These are phyloP conservation scores for Camponotus pennsylvanicus DNA, from an alignment of 1,140 invertebrate species.

Conservation along the genomic window DNA sequence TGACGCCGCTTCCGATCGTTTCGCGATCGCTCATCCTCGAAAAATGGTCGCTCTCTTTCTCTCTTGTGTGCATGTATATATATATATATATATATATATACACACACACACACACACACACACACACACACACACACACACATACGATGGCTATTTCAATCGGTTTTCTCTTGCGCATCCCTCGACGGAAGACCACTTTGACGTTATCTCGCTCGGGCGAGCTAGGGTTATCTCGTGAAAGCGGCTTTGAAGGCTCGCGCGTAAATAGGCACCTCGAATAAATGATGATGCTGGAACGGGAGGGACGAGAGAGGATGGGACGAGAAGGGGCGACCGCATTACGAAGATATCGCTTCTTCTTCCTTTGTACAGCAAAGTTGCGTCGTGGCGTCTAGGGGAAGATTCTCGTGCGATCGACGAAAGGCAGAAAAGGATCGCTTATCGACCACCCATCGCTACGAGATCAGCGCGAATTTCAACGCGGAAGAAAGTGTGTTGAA, in stretches of 20 bases:
- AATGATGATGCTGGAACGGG: constrained; percentile 76
- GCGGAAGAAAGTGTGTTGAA: background rate
- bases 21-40: constrained; percentile 70
- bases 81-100: too few species aligned
- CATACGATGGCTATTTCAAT: constrained; percentile 67
- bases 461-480: constrained; percentile 41
- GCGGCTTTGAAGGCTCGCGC: constrained; percentile 80
- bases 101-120: too few species aligned
- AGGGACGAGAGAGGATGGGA: background rate
- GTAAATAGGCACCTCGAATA: constrained; percentile 82
- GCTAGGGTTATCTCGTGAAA: constrained; percentile 79
- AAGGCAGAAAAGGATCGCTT: constrained; percentile 65
- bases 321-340: constrained; percentile 27
- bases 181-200: constrained; percentile 75
- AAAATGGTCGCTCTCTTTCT: constrained; percentile 57
- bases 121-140: too few species aligned
- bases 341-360: constrained; percentile 70
- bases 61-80: background rate
- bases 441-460: constrained; percentile 57
- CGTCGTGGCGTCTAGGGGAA: constrained; percentile 57
- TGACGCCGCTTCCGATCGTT: constrained; percentile 67
- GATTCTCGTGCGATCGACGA: constrained; percentile 38
- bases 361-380: constrained; percentile 68
- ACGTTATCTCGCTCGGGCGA: constrained; percentile 79
- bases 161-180: constrained; percentile 64